Conservation (phyloP, 2,113 vertebrate species). For the Etheostoma cragini region DNA sequence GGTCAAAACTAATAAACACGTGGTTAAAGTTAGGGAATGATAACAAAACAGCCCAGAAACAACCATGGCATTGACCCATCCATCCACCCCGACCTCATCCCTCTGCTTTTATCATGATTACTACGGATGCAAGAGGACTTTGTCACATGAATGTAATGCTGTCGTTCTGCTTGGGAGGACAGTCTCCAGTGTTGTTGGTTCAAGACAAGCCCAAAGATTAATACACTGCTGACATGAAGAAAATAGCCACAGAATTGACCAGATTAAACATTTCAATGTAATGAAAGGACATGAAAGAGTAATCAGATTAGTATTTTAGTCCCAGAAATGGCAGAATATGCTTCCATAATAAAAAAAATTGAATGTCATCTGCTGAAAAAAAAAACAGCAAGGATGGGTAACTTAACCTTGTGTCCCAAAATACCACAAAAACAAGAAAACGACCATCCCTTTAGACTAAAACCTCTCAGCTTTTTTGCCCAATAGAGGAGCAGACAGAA, state of each 20-base stretch:
- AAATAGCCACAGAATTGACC: neutral
- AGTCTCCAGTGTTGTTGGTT: neutral
- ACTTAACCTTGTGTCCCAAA: slow-evolving; percentile 44
- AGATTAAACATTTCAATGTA: slow-evolving; percentile 2
- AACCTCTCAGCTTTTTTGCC: slow-evolving; percentile 24
- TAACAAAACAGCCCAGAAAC: neutral
- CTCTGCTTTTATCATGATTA: neutral
- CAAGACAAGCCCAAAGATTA: neutral
- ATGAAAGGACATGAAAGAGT: slow-evolving; percentile 1
- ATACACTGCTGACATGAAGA: neutral
- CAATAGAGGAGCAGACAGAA: slow-evolving; percentile 22
- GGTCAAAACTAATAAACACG: neutral
- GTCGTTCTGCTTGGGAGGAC: neutral
- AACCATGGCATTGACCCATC: neutral
- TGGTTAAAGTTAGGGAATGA: neutral
- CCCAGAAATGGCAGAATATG: neutral
- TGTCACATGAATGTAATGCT: neutral
- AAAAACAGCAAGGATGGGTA: slow-evolving; percentile 13
- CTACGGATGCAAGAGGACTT: neutral
- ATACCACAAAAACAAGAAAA: slow-evolving; percentile 46
- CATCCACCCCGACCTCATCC: neutral
- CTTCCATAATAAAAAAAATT: slow-evolving; percentile 24
- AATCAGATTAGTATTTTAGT: slow-evolving; percentile 25
- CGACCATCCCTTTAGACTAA: slow-evolving; percentile 28
- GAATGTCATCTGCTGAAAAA: slow-evolving; percentile 17